These are phyloP conservation scores for Homarus gammarus DNA, from an alignment of 2,888 invertebrate genomes.

Conservation along the genomic window DNA sequence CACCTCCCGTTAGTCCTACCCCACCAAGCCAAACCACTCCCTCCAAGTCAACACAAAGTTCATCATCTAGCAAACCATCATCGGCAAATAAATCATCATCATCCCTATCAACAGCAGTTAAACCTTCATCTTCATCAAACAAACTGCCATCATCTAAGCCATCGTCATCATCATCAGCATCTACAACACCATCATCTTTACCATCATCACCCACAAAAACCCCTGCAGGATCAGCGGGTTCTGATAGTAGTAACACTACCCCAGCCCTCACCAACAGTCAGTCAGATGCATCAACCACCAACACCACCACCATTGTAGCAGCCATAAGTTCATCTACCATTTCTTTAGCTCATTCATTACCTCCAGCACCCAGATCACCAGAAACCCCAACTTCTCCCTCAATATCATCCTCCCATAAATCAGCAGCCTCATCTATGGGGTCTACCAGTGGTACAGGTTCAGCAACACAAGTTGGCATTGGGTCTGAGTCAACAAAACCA, in stretches of 20 bases:
- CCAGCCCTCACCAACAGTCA: not conserved
- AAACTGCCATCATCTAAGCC: conserved; percentile 48
- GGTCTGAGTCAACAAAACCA: conserved; percentile 28
- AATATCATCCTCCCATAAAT: conserved; percentile 49
- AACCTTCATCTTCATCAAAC: conserved; percentile 20
- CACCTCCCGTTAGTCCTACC: conserved; percentile 46
- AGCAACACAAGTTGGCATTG: not conserved
- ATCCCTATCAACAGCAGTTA: not conserved
- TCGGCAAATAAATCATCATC: conserved; percentile 14
- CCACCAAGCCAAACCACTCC: conserved; percentile 27
- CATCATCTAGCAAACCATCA: not conserved
- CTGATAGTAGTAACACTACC: conserved; percentile 16
- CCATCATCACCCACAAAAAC: conserved; percentile 35
- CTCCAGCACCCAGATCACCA: conserved; percentile 23
- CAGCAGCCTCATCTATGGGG: conserved; percentile 17
- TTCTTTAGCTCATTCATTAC: conserved; percentile 5
- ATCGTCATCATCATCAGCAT: conserved; percentile 16
- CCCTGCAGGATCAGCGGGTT: conserved; percentile 51
- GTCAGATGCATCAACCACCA: not conserved
- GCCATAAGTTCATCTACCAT: conserved; percentile 36
- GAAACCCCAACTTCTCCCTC: conserved; percentile 39
- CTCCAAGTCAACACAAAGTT: conserved; percentile 17
- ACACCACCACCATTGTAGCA: conserved; percentile 17
- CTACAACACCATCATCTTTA: conserved; percentile 33
- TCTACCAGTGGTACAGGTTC: not conserved